Evolutionary conservation across 2,888 invertebrate genomes (phyloP), one percentile per base, ranked within the genome.

Genomic region (Himalopsyche japonica): DNA sequence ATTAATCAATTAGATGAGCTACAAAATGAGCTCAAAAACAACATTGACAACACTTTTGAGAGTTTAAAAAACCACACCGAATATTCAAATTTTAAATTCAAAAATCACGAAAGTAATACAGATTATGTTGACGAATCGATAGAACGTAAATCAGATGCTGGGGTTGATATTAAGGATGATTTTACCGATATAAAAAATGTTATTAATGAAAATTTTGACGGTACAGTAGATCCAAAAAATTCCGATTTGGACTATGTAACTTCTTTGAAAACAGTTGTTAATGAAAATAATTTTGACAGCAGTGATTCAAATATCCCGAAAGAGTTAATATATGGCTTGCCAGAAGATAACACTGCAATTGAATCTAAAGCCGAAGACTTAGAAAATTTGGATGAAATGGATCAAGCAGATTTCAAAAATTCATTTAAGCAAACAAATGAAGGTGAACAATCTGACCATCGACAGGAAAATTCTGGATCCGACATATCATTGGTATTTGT

Each of bases 401-500:
- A 5, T 20, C 20, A 57, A 57, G 18, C 24, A 6, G 24, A 10
- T 10, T 10, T 43, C 15, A 43, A 43, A 43, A 43, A 4, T 15
- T 43, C 15, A 43, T 43, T 49, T 49, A 18, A 49, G 5, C 49
- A 49, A 49, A 18, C 24, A 20, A 4, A 5, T 6, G 57, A 57
- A 57, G 20, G 3, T 57, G 24, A 57, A 30, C 34, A 24, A 10
- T 1, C n/a, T 76, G 32, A 30, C 6, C 6, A 12, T 34, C 43
- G 20, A 20, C 20, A 78, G 8, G 37, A 37, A 10, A 10, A 34
- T 1, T 12, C 24, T 5, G 64, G 79, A 48, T 20, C 70, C 30
- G n/a, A 32, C 10, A 34, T 34, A 3, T 79, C 85, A 15, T 76
- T 76, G 20, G 30, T 77, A 10, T 86, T 84, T 47, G 37, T 85